Evolutionary conservation across 2,888 invertebrate genomes (phyloP).

Genomic region (Eilema sororculum): DNA sequence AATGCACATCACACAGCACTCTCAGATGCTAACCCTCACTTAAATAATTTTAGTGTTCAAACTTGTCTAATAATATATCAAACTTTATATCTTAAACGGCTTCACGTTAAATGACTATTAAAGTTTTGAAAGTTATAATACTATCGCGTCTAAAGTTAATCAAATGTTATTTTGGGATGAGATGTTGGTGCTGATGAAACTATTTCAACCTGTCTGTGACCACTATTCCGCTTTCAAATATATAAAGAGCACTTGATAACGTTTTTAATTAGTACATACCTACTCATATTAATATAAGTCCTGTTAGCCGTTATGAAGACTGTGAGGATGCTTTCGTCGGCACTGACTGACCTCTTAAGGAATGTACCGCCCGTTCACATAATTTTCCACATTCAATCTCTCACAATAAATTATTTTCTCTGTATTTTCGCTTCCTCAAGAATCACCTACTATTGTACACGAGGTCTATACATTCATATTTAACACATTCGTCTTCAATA

Average conservation of each 20-base stretch:
- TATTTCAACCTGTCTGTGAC: conserved; percentile 3
- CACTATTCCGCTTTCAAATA: background rate
- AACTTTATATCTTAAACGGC: conserved; percentile 1
- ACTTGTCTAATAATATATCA: background rate
- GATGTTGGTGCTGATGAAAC: conserved; percentile 10
- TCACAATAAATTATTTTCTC: too few relatives aligned
- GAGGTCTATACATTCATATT: too few relatives aligned
- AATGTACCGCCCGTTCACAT: too few relatives aligned
- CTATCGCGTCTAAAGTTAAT: conserved; percentile 18
- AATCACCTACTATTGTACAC: too few relatives aligned
- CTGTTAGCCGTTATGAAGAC: background rate
- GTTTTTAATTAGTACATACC: background rate
- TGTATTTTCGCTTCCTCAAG: too few relatives aligned
- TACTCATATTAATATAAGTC: background rate
- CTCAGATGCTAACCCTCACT: conserved; percentile 88
- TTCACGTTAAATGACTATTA: background rate
- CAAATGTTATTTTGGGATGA: conserved; percentile 24
- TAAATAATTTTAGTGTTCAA: conserved; percentile 45
- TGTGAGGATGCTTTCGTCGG: background rate
- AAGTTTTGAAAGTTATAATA: conserved; percentile 6
- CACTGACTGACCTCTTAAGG: background rate
- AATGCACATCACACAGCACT: conserved; percentile 88
- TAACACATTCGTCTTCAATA: too few relatives aligned
- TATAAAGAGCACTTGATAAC: background rate
- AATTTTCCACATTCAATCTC: too few relatives aligned